Evolutionary conservation across 1,140 invertebrate genomes (phyloP), one percentile per base, ranked within the genome.

Genomic region (Pomacea maculata): DNA sequence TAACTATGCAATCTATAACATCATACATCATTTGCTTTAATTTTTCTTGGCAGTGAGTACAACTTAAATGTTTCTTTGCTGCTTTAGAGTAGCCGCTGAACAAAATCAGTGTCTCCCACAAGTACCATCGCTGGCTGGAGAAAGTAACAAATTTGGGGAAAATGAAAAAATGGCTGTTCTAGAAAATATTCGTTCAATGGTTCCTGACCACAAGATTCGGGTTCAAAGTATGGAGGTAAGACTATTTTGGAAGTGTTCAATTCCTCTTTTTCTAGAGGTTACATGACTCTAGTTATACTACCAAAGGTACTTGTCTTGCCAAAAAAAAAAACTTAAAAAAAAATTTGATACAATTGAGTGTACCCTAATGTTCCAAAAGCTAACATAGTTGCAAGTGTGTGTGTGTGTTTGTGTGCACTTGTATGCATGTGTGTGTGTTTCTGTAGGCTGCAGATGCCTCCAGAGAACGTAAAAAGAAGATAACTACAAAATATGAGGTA

Each of bases 1-100:
- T 45, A 45, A 45, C 34, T 45, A 45, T 45, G 6, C 34, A 45
- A 45, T 45, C 6, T 45, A 45, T 45, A 45, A 45, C 34, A 45
- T 45, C 6, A 6, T 45, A 6, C 34, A 45, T 45, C 34, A 45
- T 45, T 45, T 45, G 34, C 6, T 45, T 45, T 45, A 45, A 45
- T 45, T 45, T 45, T 45, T 45, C 57, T 17, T 61, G 57, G 57
- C 15, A 61, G 57, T 61, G 57, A 17, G 15, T 61, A 61, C 57
- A 61, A 14, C 15, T 61, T 61, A 3, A 61, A 11, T 61, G 57
- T 17, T 45, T 45, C 34, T 45, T 61, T 61, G 57, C 34, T 61
- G n/a, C 91, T 88, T 55, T 89, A 98, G 97, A 89, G 94, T 98
- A 91, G 97, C 97, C 67, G 97, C 96, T 89, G 97, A 98, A 63